A percentile compares a stretch with the other conserved stretches of the same genome.
phyloP scores from a whole-genome alignment of 1,140 invertebrate genomes.

The Adelges cooleyi region DNA sequence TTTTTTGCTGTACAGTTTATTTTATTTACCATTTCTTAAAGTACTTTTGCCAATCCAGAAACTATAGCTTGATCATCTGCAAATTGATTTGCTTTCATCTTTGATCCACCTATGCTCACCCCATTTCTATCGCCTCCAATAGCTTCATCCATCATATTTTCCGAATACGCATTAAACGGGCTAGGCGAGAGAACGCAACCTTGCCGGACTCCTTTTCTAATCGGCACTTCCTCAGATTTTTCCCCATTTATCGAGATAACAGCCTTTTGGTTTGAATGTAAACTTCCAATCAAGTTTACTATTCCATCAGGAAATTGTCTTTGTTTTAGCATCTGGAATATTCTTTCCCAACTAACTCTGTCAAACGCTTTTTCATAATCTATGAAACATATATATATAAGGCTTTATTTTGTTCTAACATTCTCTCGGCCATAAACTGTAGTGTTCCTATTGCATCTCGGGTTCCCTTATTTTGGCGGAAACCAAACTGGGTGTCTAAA shows the following conservation, averaged over 20 bases:
- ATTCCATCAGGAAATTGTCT: background rate
- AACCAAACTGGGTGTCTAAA: background rate
- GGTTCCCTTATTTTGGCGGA: background rate
- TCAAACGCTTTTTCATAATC: slow-evolving; percentile 26
- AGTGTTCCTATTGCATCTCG: slow-evolving; percentile 15
- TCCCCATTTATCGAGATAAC: background rate
- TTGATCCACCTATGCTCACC: slow-evolving; percentile 11
- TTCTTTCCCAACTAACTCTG: slow-evolving; percentile 15
- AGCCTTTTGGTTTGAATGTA: background rate
- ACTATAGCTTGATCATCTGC: slow-evolving; percentile 28
- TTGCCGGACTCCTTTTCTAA: slow-evolving; percentile 34
- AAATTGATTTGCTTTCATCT: slow-evolving; percentile 25
- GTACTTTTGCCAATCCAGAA: background rate
- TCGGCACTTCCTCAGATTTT: slow-evolving; percentile 31
- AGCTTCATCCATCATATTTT: slow-evolving; percentile 28
- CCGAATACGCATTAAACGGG: slow-evolving; percentile 37
- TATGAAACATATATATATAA: slow-evolving; percentile 3
- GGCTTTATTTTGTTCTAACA: slow-evolving; percentile 1
- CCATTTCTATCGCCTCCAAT: slow-evolving; percentile 22
- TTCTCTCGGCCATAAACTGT: slow-evolving; percentile 13
- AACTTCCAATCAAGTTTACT: background rate
- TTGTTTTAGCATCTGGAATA: background rate
- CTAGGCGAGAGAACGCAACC: slow-evolving; percentile 36
- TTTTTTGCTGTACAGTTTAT: background rate
- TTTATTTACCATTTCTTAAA: background rate